Conservation (phyloP, 2,888 invertebrate species). For the Xestia xanthographa region DNA sequence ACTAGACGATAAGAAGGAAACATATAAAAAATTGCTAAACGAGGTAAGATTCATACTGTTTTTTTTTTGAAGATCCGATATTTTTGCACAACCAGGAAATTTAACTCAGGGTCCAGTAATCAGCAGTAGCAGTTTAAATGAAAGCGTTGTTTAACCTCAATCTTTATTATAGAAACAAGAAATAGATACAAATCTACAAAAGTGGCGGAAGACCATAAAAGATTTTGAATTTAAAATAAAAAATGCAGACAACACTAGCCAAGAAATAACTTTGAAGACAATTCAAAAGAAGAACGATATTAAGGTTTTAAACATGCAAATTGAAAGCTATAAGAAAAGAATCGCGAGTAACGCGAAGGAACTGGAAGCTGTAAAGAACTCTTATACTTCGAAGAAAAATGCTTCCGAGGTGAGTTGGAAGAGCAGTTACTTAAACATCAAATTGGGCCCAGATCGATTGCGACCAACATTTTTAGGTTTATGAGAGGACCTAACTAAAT, state of each 20-base stretch:
- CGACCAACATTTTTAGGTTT: neutral
- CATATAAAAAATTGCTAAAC: slow-evolving; percentile 75
- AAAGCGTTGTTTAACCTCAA: neutral
- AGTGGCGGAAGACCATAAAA: slow-evolving; percentile 84
- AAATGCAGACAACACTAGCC: slow-evolving; percentile 73
- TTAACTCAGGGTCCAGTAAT: neutral
- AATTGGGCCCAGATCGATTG: neutral
- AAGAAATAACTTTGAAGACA: slow-evolving; percentile 78
- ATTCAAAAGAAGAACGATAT: slow-evolving; percentile 80
- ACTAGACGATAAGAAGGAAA: slow-evolving; percentile 76
- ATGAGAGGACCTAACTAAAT: neutral
- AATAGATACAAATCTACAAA: slow-evolving; percentile 75
- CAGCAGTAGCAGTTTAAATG: neutral
- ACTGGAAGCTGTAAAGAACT: slow-evolving; percentile 67
- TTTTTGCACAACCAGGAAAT: neutral
- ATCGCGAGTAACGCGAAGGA: slow-evolving; percentile 77
- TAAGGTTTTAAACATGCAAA: slow-evolving; percentile 78
- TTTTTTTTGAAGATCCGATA: neutral
- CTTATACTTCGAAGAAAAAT: slow-evolving; percentile 71
- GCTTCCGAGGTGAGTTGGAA: slow-evolving; percentile 77
- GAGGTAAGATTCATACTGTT: slow-evolving; percentile 70
- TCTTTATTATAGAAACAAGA: slow-evolving; percentile 75
- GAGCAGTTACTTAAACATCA: neutral
- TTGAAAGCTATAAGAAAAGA: slow-evolving; percentile 74
- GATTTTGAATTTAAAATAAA: slow-evolving; percentile 79